phyloP scores from a whole-genome alignment of 2,113 vertebrate species.

The Sisor rabdophorus region DNA sequence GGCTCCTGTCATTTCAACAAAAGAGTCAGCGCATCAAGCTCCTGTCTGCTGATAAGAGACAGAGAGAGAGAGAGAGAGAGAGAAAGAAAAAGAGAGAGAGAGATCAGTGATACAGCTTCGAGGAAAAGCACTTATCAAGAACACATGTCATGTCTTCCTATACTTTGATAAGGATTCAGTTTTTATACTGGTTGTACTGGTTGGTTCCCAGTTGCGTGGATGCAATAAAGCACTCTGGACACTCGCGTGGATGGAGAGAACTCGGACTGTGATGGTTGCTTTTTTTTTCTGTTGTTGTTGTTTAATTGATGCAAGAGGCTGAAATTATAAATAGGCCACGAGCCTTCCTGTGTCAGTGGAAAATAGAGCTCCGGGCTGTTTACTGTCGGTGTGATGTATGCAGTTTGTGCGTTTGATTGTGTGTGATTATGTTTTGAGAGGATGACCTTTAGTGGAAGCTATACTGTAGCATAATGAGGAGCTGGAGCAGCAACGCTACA shows the following conservation, averaged over 20 bases:
- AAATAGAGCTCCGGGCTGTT: conserved; percentile 95
- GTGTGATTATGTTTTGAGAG: conserved; percentile 98
- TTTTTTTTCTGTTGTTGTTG: no score
- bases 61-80: conserved; percentile 3
- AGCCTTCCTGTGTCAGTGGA: conserved; percentile 83
- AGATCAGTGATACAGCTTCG: conserved; percentile 10
- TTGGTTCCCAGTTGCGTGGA: not conserved
- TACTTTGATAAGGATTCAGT: not conserved
- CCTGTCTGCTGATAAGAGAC: conserved; percentile 45
- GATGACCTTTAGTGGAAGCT: conserved; percentile 99
- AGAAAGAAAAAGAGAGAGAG: not conserved
- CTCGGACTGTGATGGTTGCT: conserved; percentile 43
- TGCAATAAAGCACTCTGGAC: conserved; percentile 34
- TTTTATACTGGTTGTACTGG: not conserved
- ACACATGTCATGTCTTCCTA: not conserved
- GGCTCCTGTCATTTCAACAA: conserved; percentile 60
- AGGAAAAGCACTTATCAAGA: conserved; percentile 29
- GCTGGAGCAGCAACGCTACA: conserved; percentile 88
- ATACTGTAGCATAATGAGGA: conserved; percentile 99
- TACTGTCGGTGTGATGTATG: conserved; percentile 97
- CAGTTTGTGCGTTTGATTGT: conserved; percentile 99
- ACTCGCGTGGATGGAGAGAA: conserved; percentile 20
- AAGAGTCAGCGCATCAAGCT: conserved; percentile 52
- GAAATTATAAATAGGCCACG: conserved; percentile 79
- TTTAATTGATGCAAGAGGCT: conserved; percentile 62